A percentile compares a stretch with the other conserved stretches of the same genome.
These are phyloP conservation scores for Carollia perspicillata DNA, from an alignment of 2,113 vertebrate genomes.

Conservation along the genomic window DNA sequence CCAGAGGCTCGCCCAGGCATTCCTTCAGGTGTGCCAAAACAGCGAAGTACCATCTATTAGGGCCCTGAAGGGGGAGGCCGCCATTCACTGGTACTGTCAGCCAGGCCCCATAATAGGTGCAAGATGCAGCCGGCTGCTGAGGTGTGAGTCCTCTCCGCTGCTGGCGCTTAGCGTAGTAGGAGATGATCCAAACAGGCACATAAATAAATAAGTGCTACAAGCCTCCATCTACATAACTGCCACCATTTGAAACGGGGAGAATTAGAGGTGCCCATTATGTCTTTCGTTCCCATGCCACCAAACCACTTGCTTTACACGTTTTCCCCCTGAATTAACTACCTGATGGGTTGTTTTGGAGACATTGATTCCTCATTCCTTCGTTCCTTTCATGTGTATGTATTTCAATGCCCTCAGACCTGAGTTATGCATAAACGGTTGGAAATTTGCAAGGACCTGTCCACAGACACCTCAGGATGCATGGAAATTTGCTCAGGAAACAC, in stretches of 20 bases:
- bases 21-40: slow-evolving; percentile 58
- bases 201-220: neutral
- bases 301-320: neutral
- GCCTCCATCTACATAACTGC: neutral
- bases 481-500: too few species aligned
- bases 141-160: neutral
- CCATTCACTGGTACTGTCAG: slow-evolving; percentile 25
- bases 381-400: neutral
- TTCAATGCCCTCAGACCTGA: neutral
- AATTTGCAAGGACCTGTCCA: neutral
- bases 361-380: neutral
- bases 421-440: neutral
- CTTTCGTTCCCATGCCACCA: neutral
- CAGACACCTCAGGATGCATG: neutral
- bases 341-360: neutral
- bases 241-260: neutral
- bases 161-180: neutral
- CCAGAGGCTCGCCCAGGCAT: neutral
- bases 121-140: slow-evolving; percentile 50
- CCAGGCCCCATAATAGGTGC: slow-evolving; percentile 49
- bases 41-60: neutral
- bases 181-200: neutral
- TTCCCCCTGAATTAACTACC: neutral
- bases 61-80: neutral
- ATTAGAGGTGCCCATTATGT: neutral